Base-by-base conservation (phyloP, 2,113 vertebrate genomes). In the Neolamprologus devosi region DNA sequence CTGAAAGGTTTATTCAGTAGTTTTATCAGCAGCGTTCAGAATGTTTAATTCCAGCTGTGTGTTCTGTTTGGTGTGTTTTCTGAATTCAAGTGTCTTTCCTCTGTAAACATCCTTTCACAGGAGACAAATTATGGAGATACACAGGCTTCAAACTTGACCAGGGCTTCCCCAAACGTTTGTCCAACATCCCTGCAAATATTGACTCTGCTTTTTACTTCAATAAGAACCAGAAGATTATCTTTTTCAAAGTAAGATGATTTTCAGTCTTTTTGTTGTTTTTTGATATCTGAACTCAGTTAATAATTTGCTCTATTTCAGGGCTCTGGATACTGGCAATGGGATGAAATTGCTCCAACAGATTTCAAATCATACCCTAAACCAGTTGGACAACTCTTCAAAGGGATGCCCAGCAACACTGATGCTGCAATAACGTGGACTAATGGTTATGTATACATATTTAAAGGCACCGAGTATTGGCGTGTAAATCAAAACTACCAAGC, bases 241-340 rank as follows among this genome's bases (percentile, higher is more conserved):
- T 98, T 82, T 96, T 98, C 89, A 97, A 97, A 96, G 97, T 97
- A 95, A 88, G 86, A 49, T 2, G 7, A 11, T 47, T 5, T 63
- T 65, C 3, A 7, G 16, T 9, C 19, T 11, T 49, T 37, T n/a
- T 49, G 10, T 45, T 33, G 9, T 58, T 37, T 1, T 47, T 75
- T 17, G 35, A 68, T 19, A 65, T 63, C 7, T 4, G 63, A 9
- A 35, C 45, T 16, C 10, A 17, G 4, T 79, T 4, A 73, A 47
- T 75, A 45, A 21, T 26, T 10, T 14, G 3, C 30, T 49, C 3
- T 11, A 4, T 75, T 75, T 60, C 16, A 96, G 96, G 95, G 94
- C 26, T 94, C 93, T 30, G 92, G 88, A 7, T 97, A 97, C 89
- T 97, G 97, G 97, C 96, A 97, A 85, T 98, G 97, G 97, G 96